These are phyloP conservation scores for Drosophila helvetica DNA, from an alignment of 2,888 invertebrate genomes.

Conservation along the genomic window DNA sequence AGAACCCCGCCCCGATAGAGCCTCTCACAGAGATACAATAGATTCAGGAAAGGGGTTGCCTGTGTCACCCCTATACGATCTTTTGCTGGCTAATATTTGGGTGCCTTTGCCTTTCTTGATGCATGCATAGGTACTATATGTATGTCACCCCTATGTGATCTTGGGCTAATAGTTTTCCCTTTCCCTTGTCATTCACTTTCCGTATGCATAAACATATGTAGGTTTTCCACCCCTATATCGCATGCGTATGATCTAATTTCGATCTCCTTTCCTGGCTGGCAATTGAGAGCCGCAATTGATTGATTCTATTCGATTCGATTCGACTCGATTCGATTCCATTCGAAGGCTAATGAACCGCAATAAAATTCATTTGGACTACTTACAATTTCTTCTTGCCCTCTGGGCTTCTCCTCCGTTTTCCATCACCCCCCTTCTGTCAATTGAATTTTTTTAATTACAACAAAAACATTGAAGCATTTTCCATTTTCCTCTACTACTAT, in stretches of 20 bases:
- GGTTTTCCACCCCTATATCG: slow-evolving; percentile 55
- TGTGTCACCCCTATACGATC: neutral
- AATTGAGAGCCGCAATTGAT: slow-evolving; percentile 39
- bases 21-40: slow-evolving; percentile 3
- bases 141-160: neutral
- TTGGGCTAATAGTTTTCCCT: slow-evolving; percentile 35
- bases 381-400: slow-evolving; percentile 10
- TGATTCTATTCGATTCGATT: slow-evolving; percentile 39
- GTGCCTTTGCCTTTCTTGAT: neutral
- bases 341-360: slow-evolving; percentile 42
- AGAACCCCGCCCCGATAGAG: slow-evolving; percentile 6
- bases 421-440: slow-evolving; percentile 8
- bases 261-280: slow-evolving; percentile 14
- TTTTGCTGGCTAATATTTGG: neutral
- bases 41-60: neutral
- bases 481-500: slow-evolving; percentile 4
- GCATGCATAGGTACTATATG: neutral
- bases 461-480: slow-evolving; percentile 36
- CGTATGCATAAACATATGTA: slow-evolving; percentile 6
- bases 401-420: too few species aligned
- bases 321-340: slow-evolving; percentile 24
- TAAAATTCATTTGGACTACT: slow-evolving; percentile 47
- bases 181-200: slow-evolving; percentile 12
- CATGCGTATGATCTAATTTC: slow-evolving; percentile 22
- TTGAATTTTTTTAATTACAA: slow-evolving; percentile 45